Percentiles rank a stretch among this genome's conserved stretches.
Conservation (phyloP, 2,888 invertebrate genomes). For the Dynastes grantii region DNA sequence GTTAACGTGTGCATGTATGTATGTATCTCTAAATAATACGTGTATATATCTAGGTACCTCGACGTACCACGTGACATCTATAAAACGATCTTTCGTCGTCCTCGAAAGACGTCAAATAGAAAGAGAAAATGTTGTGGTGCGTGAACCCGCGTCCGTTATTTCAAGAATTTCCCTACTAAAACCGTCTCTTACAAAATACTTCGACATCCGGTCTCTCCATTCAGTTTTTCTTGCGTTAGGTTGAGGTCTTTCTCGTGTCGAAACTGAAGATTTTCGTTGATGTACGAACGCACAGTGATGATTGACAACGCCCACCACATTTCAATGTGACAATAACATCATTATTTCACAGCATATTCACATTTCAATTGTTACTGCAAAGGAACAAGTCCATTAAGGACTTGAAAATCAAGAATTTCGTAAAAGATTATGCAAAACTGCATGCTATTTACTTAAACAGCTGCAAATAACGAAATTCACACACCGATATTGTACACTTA, state of each 20-base stretch:
- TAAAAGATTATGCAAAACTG: no score
- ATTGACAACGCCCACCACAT: slow-evolving; percentile 38
- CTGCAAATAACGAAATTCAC: no score
- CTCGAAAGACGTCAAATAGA: slow-evolving; percentile 42
- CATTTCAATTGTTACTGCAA: no score
- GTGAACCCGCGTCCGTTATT: slow-evolving; percentile 48
- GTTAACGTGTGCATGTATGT: slow-evolving; percentile 53
- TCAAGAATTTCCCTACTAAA: slow-evolving; percentile 48
- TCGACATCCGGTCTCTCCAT: slow-evolving; percentile 52
- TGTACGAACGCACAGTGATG: neutral
- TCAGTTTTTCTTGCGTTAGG: slow-evolving; percentile 52
- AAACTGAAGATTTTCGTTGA: slow-evolving; percentile 32
- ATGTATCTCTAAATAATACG: slow-evolving; percentile 59
- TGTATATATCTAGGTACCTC: slow-evolving; percentile 52
- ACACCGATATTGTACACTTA: no score
- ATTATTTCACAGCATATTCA: neutral
- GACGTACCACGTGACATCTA: slow-evolving; percentile 53
- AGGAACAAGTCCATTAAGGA: no score
- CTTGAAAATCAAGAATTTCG: no score
- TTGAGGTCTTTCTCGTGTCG: slow-evolving; percentile 46
- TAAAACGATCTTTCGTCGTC: slow-evolving; percentile 58
- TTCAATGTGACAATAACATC: slow-evolving; percentile 35
- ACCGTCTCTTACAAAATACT: slow-evolving; percentile 49
- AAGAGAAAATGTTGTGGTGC: slow-evolving; percentile 48
- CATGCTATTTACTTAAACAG: no score